These are phyloP conservation scores for Agonopterix alstromeriana DNA, from an alignment of 2,888 invertebrate species.

Conservation along the genomic window DNA sequence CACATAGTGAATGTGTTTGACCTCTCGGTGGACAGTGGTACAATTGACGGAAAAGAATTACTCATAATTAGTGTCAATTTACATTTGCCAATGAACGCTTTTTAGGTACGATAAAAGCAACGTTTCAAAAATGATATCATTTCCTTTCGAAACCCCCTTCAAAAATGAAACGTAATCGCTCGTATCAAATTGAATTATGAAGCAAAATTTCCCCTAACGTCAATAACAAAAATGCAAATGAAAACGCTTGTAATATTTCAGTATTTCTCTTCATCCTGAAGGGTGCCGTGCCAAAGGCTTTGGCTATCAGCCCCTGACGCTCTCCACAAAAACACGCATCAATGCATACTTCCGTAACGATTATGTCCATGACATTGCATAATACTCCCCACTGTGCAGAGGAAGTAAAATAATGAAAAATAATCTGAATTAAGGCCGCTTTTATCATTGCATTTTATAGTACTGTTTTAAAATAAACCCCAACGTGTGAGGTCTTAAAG, in stretches of 20 bases:
- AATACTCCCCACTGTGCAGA: constrained; percentile 23
- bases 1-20: constrained; percentile 39
- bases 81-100: not conserved
- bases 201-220: too few species aligned
- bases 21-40: constrained; percentile 19
- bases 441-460: not conserved
- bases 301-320: not conserved
- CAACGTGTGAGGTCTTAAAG: not conserved
- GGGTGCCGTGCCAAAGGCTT: not conserved
- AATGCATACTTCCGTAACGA: constrained; percentile 16
- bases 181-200: too few species aligned
- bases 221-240: too few species aligned
- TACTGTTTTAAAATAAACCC: not conserved
- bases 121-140: too few species aligned
- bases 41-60: constrained; percentile 15
- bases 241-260: not conserved
- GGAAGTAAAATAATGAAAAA: constrained; percentile 5
- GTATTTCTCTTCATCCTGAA: not conserved
- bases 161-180: too few species aligned
- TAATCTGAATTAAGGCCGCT: not conserved
- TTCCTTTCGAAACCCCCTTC: too few species aligned
- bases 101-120: too few species aligned
- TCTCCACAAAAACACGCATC: not conserved
- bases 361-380: constrained; percentile 32
- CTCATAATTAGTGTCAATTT: not conserved